Evolutionary conservation across 2,888 invertebrate species (phyloP).

Genomic region (Agapostemon virescens): DNA sequence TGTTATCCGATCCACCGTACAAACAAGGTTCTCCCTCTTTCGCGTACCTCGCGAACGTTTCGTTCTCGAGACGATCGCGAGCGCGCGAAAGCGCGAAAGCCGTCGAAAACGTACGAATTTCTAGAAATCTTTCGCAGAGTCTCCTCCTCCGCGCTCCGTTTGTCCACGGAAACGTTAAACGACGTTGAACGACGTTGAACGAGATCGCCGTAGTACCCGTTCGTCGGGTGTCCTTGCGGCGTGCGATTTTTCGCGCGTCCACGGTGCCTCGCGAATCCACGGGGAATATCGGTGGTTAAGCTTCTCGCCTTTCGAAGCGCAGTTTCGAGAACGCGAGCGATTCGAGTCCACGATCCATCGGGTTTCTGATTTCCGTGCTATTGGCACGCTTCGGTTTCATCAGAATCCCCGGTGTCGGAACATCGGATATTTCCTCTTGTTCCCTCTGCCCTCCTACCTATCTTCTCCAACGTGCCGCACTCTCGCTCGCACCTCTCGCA

Average conservation of each 20-base stretch:
- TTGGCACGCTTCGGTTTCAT: conserved; percentile 32
- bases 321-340: conserved; percentile 32
- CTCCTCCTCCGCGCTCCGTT: too few relatives aligned
- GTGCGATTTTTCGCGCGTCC: background rate
- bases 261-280: conserved; percentile 26
- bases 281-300: conserved; percentile 24
- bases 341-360: conserved; percentile 39
- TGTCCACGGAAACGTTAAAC: background rate
- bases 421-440: conserved; percentile 1
- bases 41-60: too few relatives aligned
- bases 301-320: conserved; percentile 23
- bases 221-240: background rate
- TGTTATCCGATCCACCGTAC: conserved; percentile 9
- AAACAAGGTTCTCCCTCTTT: background rate
- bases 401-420: conserved; percentile 31
- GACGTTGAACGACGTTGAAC: too few relatives aligned
- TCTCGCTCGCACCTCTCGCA: too few relatives aligned
- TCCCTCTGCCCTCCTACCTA: too few relatives aligned
- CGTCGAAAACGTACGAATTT: background rate
- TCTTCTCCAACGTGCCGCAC: background rate
- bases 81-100: too few relatives aligned
- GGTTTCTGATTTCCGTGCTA: conserved; percentile 45
- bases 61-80: too few relatives aligned
- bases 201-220: background rate
- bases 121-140: too few relatives aligned